phyloP scores from a whole-genome alignment of 2,113 vertebrate genomes.

The Cyanocitta stelleri region DNA sequence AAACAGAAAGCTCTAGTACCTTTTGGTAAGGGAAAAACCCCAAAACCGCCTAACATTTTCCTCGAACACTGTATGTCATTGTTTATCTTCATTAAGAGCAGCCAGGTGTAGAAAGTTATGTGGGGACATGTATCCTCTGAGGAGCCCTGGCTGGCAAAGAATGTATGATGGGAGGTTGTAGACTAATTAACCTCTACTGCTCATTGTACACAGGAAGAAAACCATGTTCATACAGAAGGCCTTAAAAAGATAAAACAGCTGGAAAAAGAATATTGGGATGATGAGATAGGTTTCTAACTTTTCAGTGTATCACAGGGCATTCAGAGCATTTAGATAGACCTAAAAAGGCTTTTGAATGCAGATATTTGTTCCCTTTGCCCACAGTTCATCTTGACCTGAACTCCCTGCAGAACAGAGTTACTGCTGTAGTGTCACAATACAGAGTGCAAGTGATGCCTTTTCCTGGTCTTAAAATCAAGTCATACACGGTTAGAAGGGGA shows the following conservation, averaged over 20 bases:
- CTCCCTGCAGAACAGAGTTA: background rate
- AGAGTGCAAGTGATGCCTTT: background rate
- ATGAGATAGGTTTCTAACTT: background rate
- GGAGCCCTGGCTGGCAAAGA: background rate
- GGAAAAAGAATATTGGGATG: background rate
- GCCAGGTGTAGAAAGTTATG: background rate
- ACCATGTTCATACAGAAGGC: background rate
- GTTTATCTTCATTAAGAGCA: background rate
- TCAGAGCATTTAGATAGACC: background rate
- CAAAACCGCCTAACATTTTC: background rate
- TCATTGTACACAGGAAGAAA: background rate
- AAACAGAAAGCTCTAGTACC: background rate
- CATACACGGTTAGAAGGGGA: too few species aligned
- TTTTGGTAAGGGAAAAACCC: background rate
- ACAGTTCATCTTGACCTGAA: background rate
- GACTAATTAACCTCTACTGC: background rate
- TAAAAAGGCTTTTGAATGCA: background rate
- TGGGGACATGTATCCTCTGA: background rate
- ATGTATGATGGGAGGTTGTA: background rate
- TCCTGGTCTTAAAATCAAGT: too few species aligned
- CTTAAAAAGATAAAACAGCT: background rate
- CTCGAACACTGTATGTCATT: background rate
- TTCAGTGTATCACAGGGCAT: background rate
- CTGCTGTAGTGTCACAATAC: background rate
- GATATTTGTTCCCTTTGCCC: background rate